Percentiles rank a stretch among this genome's conserved stretches.
Evolutionary conservation across 2,888 invertebrate species (phyloP).

Genomic region (Deilephila elpenor): DNA sequence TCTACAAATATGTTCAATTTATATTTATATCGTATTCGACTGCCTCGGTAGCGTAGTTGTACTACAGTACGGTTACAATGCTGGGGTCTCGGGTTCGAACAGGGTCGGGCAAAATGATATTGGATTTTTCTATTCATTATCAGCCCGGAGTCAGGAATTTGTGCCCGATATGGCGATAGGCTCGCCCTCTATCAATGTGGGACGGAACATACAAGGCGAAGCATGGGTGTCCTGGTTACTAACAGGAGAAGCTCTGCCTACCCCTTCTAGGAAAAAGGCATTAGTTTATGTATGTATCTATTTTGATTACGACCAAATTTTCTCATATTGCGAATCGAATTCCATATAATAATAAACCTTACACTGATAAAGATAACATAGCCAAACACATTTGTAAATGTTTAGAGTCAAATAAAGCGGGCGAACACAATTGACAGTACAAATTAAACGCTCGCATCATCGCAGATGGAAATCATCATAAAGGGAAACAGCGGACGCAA

Average conservation of each 20-base stretch:
- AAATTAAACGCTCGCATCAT: slow-evolving; percentile 20
- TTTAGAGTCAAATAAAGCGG: slow-evolving; percentile 15
- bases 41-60: no score
- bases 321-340: neutral
- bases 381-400: neutral
- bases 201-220: no score
- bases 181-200: no score
- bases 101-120: no score
- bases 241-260: no score
- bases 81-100: no score
- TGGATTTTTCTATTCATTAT: no score
- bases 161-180: no score
- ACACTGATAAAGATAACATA: neutral
- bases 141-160: no score
- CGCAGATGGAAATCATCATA: slow-evolving; percentile 19
- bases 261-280: no score
- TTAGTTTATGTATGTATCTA: neutral
- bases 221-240: no score
- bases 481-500: slow-evolving; percentile 21
- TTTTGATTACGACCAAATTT: neutral
- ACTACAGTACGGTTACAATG: no score
- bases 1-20: neutral
- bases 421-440: neutral
- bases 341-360: neutral
- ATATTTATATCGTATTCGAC: neutral